Percentiles rank a stretch among this genome's conserved stretches.
Evolutionary conservation across 2,888 invertebrate species (phyloP).

Genomic region (Sepioteuthis lessoniana): DNA sequence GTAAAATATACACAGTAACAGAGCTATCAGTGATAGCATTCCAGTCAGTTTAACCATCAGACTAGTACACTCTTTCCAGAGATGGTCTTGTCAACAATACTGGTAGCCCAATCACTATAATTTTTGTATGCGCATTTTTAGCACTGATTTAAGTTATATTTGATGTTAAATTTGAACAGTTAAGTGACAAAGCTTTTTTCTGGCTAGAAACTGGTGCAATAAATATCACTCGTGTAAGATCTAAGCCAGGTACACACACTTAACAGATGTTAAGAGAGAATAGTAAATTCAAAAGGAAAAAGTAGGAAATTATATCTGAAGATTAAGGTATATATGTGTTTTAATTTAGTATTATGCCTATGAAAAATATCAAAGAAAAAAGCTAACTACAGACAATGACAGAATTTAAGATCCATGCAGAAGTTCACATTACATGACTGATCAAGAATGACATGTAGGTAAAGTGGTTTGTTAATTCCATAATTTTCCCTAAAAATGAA

Average conservation of each 20-base stretch:
- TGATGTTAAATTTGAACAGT: neutral
- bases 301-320: neutral
- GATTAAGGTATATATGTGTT: too few species aligned
- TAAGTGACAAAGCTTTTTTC: neutral
- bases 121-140: neutral
- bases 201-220: neutral
- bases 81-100: neutral
- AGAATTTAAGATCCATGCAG: too few species aligned
- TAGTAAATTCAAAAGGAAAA: neutral
- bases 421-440: too few species aligned
- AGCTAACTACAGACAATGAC: too few species aligned
- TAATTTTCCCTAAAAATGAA: too few species aligned
- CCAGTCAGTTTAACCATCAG: neutral
- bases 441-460: too few species aligned
- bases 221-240: neutral
- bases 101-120: neutral
- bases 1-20: too few species aligned
- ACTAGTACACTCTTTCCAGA: neutral
- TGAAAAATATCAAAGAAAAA: too few species aligned
- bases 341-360: too few species aligned
- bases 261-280: neutral
- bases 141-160: neutral
- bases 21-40: neutral
- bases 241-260: neutral
- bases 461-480: too few species aligned